Base-by-base conservation (phyloP, 2,888 invertebrate species). In the Hedya salicella region DNA sequence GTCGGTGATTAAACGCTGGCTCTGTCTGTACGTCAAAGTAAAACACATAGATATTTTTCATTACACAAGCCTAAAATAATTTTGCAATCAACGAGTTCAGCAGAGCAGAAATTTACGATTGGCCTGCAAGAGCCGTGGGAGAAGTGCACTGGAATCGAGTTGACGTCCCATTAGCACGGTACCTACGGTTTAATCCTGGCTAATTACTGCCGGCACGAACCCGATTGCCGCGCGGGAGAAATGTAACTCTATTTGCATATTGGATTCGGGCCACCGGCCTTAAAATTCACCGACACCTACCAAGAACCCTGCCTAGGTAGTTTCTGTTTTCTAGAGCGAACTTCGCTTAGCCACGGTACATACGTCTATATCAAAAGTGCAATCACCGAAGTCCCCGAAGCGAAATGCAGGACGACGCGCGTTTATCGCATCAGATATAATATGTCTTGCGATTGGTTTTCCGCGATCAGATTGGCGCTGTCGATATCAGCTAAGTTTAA, bases 191-290 rank as follows among this genome's bases (percentile, higher is more conserved):
- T 83, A 86, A 86, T 89, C 82, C 79, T 73, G 77, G 76, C 78
- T 89, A 87, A 89, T 89, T 87, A 83, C 83, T 76, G 73, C 71
- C 78, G 78, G 79, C 73, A 76, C 78, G 75, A 79, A 78, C 72
- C 74, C 69, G 68, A 70, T 71, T 73, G 69, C 75, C 70, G 73
- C 64, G 54, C 67, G 74, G 70, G 73, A 74, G 73, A 75, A 80
- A 78, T 76, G 70, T 73, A 79, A 78, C 75, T 77, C 75, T 79
- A 81, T 81, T 81, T 80, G 78, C 77, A 79, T 74, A 75, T 71
- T 70, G 73, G 75, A 83, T 82, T 77, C 74, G 78, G 79, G 78
- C 74, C 75, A 76, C 71, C 70, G 48, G 71, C 70, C 69, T 65
- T 61, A 62, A 69, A 57, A 65, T 50, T 30, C 19, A 42, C 21